phyloP scores from a whole-genome alignment of 2,113 vertebrate genomes.

The Platysternon megacephalum region DNA sequence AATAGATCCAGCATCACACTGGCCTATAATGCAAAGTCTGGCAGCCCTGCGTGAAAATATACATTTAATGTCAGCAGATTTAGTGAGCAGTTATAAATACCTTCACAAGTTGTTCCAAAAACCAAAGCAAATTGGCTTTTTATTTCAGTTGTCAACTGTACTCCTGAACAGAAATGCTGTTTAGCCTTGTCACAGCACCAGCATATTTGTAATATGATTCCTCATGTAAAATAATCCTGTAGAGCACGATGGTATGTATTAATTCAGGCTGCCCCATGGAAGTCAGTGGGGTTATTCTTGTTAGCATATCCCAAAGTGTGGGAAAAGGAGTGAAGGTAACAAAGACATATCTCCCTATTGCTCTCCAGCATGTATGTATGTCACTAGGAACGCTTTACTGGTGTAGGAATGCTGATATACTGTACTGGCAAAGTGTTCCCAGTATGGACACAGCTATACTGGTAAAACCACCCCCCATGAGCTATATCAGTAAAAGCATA shows the following conservation, averaged over 20 bases:
- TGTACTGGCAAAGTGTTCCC: neutral
- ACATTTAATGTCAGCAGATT: neutral
- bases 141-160: neutral
- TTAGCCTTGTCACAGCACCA: fast-evolving
- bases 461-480: neutral
- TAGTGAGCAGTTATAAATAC: neutral
- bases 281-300: neutral
- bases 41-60: neutral
- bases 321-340: neutral
- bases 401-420: neutral
- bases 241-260: slow-evolving; percentile 12
- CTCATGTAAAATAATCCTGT: neutral
- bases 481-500: neutral
- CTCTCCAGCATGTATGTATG: neutral
- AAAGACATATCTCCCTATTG: neutral
- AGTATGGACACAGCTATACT: neutral
- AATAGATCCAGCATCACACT: neutral
- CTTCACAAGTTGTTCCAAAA: neutral
- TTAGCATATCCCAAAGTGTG: slow-evolving; percentile 18
- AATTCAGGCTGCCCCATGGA: neutral
- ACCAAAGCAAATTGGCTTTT: neutral
- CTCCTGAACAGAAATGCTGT: neutral
- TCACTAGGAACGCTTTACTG: neutral
- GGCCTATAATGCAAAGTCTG: neutral
- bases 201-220: neutral